Evolutionary conservation across 2,888 invertebrate species (phyloP).

Genomic region (Griposia aprilina): DNA sequence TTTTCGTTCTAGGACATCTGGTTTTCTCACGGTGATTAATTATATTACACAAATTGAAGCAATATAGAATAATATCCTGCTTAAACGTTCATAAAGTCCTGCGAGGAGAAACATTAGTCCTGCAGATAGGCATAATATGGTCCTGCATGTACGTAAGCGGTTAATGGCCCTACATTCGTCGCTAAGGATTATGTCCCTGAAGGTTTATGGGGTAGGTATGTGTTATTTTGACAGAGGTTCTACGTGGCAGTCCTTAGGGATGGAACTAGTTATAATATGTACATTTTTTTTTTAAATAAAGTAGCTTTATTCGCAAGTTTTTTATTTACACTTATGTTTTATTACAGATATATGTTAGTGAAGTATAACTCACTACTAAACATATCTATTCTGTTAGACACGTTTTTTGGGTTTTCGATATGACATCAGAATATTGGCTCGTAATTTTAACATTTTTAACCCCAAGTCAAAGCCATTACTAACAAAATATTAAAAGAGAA

Average conservation of each 20-base stretch:
- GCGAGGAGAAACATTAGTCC: background rate
- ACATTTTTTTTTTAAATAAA: too few species aligned
- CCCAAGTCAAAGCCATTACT: background rate
- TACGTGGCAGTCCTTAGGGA: slow-evolving; percentile 10
- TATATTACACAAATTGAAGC: background rate
- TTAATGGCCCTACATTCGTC: background rate
- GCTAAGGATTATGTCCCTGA: background rate
- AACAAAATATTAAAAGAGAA: background rate
- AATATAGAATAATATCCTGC: background rate
- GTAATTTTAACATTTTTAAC: background rate
- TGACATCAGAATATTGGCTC: background rate
- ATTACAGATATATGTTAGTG: background rate
- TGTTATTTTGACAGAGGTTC: slow-evolving; percentile 10
- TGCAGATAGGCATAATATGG: background rate
- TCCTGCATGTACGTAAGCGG: background rate
- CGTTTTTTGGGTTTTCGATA: too few species aligned
- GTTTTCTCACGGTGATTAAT: background rate
- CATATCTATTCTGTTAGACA: background rate
- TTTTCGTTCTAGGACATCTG: background rate
- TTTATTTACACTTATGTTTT: background rate
- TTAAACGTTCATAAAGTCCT: background rate
- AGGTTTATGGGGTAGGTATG: background rate
- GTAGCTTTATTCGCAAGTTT: background rate
- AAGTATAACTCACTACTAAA: background rate
- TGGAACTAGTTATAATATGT: background rate